Evolutionary conservation across 2,888 invertebrate genomes (phyloP).

Genomic region (Calliphora vomitoria): DNA sequence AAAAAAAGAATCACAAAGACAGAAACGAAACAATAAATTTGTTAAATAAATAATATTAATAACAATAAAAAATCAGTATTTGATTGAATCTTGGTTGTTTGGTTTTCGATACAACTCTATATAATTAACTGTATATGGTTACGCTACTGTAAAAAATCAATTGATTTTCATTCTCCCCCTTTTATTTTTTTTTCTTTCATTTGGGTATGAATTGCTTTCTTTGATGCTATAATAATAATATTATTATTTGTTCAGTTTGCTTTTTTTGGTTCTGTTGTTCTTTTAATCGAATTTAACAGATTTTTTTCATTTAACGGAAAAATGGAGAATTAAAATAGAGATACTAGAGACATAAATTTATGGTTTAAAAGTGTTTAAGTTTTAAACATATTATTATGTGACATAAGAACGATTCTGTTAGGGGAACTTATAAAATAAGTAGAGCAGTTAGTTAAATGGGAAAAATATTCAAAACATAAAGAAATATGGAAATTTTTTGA

Average conservation of each 20-base stretch:
- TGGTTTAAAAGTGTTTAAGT: not conserved
- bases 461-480: no score
- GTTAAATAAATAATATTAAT: conserved; percentile 55
- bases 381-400: not conserved
- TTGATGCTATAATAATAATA: conserved; percentile 47
- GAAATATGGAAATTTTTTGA: no score
- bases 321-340: conserved; percentile 16
- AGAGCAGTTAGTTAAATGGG: not conserved
- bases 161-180: conserved; percentile 37
- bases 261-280: conserved; percentile 1
- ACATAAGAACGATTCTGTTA: not conserved
- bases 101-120: conserved; percentile 8
- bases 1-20: conserved; percentile 7
- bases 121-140: conserved; percentile 48
- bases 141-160: conserved; percentile 64
- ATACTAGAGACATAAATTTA: conserved; percentile 19
- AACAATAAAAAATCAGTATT: conserved; percentile 28
- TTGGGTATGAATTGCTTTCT: conserved; percentile 42
- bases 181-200: conserved; percentile 12
- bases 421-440: not conserved
- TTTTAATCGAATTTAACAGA: conserved; percentile 60
- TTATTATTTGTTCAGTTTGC: conserved; percentile 34
- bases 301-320: conserved; percentile 40
- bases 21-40: conserved; percentile 47
- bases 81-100: conserved; percentile 43